phyloP scores from a whole-genome alignment of 2,888 invertebrate species.

The Blastobasis lacticolella region DNA sequence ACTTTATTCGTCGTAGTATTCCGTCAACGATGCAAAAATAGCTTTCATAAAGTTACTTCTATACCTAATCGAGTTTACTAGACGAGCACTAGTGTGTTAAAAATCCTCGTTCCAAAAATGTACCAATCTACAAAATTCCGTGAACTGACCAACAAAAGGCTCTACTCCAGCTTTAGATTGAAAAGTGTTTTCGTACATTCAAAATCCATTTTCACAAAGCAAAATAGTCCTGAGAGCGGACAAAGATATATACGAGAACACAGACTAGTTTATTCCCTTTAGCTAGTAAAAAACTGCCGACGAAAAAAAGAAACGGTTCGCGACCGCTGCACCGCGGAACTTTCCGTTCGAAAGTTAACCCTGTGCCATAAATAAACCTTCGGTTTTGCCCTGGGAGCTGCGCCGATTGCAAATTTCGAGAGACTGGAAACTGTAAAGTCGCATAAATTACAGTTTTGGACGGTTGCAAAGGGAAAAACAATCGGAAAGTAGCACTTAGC shows the following conservation, averaged over 20 bases:
- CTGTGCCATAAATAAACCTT: conserved; percentile 70
- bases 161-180: too few relatives aligned
- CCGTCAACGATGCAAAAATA: too few relatives aligned
- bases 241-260: conserved; percentile 27
- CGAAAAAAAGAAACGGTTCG: conserved; percentile 46
- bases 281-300: conserved; percentile 22
- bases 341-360: conserved; percentile 64
- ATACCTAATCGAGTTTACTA: too few relatives aligned
- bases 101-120: too few relatives aligned
- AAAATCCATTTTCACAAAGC: neutral
- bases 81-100: too few relatives aligned
- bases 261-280: conserved; percentile 38
- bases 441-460: conserved; percentile 70
- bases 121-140: too few relatives aligned
- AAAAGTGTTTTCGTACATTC: neutral
- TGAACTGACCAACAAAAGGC: too few relatives aligned
- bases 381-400: conserved; percentile 64
- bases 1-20: too few relatives aligned
- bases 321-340: conserved; percentile 57
- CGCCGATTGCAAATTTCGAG: conserved; percentile 69
- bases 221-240: neutral
- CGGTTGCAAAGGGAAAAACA: conserved; percentile 65
- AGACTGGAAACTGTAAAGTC: conserved; percentile 64
- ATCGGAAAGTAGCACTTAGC: conserved; percentile 69
- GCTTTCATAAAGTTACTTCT: too few relatives aligned